A percentile compares a stretch with the other conserved stretches of the same genome.
phyloP scores from a whole-genome alignment of 2,888 invertebrate species.

The Spisula solida region DNA sequence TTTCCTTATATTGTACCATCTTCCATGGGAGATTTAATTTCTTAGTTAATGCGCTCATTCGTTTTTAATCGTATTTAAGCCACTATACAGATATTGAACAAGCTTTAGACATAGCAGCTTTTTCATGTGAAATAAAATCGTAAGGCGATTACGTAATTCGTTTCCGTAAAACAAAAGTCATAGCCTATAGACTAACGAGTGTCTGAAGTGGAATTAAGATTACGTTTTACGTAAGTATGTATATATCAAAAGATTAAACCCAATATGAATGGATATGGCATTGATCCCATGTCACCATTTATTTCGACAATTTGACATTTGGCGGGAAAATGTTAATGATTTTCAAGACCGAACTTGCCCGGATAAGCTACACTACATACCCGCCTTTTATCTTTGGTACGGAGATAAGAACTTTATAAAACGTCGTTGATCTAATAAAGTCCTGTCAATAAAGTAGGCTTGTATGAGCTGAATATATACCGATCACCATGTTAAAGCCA shows the following conservation, averaged over 20 bases:
- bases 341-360: neutral
- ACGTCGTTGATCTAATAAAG: constrained; percentile 28
- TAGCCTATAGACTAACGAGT: no score
- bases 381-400: constrained; percentile 21
- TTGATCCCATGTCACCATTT: neutral
- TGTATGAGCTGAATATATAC: constrained; percentile 33
- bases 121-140: no score
- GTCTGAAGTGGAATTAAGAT: no score
- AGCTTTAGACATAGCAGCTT: no score
- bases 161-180: no score
- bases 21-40: no score
- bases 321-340: neutral
- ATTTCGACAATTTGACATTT: neutral
- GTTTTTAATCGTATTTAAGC: no score
- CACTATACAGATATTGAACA: no score
- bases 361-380: neutral
- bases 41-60: no score
- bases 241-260: neutral
- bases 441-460: constrained; percentile 33
- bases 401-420: constrained; percentile 33
- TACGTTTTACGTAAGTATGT: no score
- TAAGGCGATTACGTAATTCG: no score
- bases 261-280: neutral
- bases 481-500: constrained; percentile 14
- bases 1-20: no score